phyloP scores from a whole-genome alignment of 2,888 invertebrate species.

The Scaeva pyrastri region DNA sequence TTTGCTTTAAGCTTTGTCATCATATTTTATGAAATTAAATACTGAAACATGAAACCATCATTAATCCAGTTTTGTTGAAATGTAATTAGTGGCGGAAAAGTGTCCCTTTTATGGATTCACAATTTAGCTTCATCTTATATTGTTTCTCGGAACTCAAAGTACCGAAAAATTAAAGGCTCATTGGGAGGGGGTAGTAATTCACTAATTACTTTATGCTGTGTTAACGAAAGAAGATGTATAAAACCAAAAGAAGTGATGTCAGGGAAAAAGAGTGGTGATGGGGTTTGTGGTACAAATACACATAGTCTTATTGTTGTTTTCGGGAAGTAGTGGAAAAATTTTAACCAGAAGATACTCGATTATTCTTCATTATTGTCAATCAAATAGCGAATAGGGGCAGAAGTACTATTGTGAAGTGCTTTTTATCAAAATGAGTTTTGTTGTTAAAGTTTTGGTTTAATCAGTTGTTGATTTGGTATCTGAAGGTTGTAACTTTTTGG shows the following conservation, averaged over 20 bases:
- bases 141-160: slow-evolving; percentile 20
- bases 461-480: not conserved
- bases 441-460: not conserved
- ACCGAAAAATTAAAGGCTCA: slow-evolving; percentile 54
- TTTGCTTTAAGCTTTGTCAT: slow-evolving; percentile 48
- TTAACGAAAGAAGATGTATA: slow-evolving; percentile 62
- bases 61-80: slow-evolving; percentile 77
- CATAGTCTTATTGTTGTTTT: slow-evolving; percentile 13
- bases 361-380: slow-evolving; percentile 84
- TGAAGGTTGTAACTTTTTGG: no score
- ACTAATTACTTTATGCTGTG: slow-evolving; percentile 76
- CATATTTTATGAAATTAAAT: slow-evolving; percentile 77
- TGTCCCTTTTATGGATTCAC: slow-evolving; percentile 75
- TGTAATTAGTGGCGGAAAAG: slow-evolving; percentile 75
- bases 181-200: slow-evolving; percentile 62
- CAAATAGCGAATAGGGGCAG: slow-evolving; percentile 77
- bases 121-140: slow-evolving; percentile 52
- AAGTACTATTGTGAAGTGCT: not conserved
- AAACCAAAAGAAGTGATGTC: slow-evolving; percentile 31
- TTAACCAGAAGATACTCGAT: slow-evolving; percentile 79
- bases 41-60: slow-evolving; percentile 79
- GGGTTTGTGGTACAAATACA: not conserved
- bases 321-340: not conserved
- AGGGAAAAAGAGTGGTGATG: not conserved
- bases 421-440: not conserved